Conservation (phyloP, 2,797 vertebrate genomes). For the Nasua narica region DNA sequence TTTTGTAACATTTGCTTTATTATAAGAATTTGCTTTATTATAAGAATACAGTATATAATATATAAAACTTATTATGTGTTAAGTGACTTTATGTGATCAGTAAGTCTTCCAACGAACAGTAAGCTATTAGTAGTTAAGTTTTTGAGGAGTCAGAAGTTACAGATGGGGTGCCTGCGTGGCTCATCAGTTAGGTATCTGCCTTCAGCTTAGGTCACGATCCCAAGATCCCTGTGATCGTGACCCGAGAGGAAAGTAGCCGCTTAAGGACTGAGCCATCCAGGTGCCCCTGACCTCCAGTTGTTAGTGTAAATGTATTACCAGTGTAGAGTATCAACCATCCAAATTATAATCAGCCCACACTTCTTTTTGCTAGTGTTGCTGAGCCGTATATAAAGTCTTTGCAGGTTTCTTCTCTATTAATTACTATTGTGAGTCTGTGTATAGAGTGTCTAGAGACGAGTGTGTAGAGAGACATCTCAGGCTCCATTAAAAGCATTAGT, state of each 20-base stretch:
- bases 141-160: not conserved
- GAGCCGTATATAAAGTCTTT: not conserved
- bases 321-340: not conserved
- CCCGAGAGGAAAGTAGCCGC: no score
- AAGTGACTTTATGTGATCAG: not conserved
- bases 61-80: not conserved
- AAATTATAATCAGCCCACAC: not conserved
- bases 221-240: no score
- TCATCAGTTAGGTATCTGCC: not conserved
- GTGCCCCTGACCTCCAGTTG: not conserved
- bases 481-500: not conserved
- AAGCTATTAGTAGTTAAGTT: not conserved
- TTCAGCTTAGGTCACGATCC: not conserved
- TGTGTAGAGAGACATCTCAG: not conserved
- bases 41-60: not conserved
- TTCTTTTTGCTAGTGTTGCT: not conserved
- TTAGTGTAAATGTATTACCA: not conserved
- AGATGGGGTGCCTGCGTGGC: not conserved
- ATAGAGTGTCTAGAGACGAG: not conserved
- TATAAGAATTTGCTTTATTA: not conserved
- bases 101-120: not conserved
- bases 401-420: slow-evolving; percentile 3
- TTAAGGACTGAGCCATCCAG: not conserved
- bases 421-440: not conserved
- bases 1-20: not conserved